Percentiles rank a stretch among this genome's conserved stretches.
Conservation (phyloP, 1,140 invertebrate species). For the Paramacrobiotus metropolitanus region DNA sequence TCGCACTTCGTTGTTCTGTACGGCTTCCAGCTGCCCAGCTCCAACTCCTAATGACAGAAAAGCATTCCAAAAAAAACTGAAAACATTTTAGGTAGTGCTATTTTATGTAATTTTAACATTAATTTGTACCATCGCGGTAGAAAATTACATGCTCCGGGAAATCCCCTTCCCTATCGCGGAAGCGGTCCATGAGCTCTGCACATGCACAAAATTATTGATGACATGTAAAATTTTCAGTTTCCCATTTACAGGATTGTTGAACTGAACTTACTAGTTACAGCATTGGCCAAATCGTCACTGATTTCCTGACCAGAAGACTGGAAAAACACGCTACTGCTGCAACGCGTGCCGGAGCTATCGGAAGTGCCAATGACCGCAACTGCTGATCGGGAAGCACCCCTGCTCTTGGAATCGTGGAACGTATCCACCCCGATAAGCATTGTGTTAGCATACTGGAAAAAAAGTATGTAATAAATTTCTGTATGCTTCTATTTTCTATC, state of each 20-base stretch:
- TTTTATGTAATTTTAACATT: background rate
- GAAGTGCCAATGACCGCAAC: background rate
- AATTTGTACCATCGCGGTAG: constrained; percentile 38
- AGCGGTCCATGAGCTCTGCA: too few relatives aligned
- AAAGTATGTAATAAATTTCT: too few relatives aligned
- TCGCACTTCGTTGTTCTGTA: constrained; percentile 25
- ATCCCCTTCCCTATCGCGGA: background rate
- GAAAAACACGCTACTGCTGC: background rate
- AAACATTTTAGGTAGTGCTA: too few relatives aligned
- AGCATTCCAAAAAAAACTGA: too few relatives aligned
- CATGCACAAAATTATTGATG: too few relatives aligned
- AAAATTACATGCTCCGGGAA: constrained; percentile 36
- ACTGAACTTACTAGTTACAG: background rate
- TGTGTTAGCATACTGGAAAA: background rate
- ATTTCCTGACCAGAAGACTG: background rate
- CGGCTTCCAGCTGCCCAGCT: constrained; percentile 45
- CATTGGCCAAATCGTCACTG: background rate
- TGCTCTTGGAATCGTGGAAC: background rate
- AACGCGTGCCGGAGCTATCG: background rate
- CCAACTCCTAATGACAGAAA: constrained; percentile 29
- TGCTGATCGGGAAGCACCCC: background rate
- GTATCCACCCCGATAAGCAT: background rate
- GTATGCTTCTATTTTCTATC: too few relatives aligned
- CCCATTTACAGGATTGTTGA: too few relatives aligned
- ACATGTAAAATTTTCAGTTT: too few relatives aligned